phyloP scores from a whole-genome alignment of 2,797 vertebrate species.

The Leptatherina wallacei region DNA sequence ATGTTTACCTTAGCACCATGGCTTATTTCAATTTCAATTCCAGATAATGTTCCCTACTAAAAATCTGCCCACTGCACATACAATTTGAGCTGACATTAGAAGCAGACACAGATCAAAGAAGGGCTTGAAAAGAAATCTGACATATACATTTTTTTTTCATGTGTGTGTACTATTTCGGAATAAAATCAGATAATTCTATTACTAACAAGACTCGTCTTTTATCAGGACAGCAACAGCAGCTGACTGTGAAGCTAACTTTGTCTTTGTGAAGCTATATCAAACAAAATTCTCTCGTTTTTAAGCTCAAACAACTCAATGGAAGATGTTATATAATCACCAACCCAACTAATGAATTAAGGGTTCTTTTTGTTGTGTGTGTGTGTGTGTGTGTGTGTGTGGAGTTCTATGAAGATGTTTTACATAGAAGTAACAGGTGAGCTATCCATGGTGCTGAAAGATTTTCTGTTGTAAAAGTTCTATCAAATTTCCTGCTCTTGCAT shows the following conservation, averaged over 20 bases:
- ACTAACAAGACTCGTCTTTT: not conserved
- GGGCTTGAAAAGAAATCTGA: slow-evolving; percentile 25
- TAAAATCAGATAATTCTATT: slow-evolving; percentile 22
- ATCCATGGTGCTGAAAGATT: slow-evolving; percentile 37
- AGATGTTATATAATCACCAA: not conserved
- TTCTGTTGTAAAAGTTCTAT: not conserved
- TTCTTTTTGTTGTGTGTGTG: not conserved
- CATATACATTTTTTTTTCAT: slow-evolving; percentile 12
- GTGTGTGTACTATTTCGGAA: slow-evolving; percentile 18
- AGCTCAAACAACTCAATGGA: not conserved
- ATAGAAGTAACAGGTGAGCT: slow-evolving; percentile 3
- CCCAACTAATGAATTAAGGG: not conserved
- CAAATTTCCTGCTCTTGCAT: not conserved
- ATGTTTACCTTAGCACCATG: slow-evolving; percentile 50
- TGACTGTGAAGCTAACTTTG: not conserved
- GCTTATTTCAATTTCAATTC: slow-evolving; percentile 25
- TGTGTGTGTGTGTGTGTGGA: not conserved
- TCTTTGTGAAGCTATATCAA: not conserved
- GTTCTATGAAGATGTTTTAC: not conserved
- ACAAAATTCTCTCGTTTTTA: not conserved
- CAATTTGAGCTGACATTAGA: slow-evolving; percentile 28
- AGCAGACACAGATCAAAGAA: slow-evolving; percentile 10
- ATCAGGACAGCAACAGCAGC: not conserved
- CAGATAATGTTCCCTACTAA: slow-evolving; percentile 9
- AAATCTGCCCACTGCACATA: slow-evolving; percentile 17